Conservation (phyloP, 2,888 invertebrate species). For the Iselma pallidipennis region DNA sequence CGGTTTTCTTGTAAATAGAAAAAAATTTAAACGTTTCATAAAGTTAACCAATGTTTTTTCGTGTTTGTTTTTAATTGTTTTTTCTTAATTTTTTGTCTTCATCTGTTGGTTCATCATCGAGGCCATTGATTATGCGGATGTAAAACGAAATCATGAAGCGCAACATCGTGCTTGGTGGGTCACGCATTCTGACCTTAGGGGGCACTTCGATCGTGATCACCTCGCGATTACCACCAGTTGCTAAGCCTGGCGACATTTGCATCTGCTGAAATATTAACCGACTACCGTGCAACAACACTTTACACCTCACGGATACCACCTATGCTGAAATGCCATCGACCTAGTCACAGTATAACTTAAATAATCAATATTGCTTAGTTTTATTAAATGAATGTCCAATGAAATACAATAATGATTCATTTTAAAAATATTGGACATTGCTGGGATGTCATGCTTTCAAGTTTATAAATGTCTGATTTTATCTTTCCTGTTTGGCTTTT, state of each 20-base stretch:
- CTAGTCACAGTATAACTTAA: background rate
- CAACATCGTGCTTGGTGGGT: conserved; percentile 25
- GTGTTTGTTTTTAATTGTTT: background rate
- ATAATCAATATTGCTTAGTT: background rate
- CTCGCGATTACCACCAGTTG: conserved; percentile 28
- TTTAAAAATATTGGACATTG: background rate
- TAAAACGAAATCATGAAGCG: conserved; percentile 20
- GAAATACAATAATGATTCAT: background rate
- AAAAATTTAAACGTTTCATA: background rate
- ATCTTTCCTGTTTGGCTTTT: background rate
- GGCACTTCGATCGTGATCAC: conserved; percentile 23
- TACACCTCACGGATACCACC: background rate
- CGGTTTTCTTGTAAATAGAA: background rate
- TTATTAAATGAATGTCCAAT: background rate
- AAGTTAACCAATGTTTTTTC: background rate
- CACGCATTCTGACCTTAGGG: conserved; percentile 27
- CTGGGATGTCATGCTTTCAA: background rate
- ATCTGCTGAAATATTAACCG: conserved; percentile 19
- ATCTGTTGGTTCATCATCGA: background rate
- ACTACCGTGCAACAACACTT: conserved; percentile 18
- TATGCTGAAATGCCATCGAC: background rate
- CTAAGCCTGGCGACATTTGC: conserved; percentile 17
- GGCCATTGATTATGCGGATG: conserved; percentile 9
- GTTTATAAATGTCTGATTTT: background rate
- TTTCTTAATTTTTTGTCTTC: background rate